phyloP scores from a whole-genome alignment of 2,888 invertebrate species.

The Uropetala carovei region DNA sequence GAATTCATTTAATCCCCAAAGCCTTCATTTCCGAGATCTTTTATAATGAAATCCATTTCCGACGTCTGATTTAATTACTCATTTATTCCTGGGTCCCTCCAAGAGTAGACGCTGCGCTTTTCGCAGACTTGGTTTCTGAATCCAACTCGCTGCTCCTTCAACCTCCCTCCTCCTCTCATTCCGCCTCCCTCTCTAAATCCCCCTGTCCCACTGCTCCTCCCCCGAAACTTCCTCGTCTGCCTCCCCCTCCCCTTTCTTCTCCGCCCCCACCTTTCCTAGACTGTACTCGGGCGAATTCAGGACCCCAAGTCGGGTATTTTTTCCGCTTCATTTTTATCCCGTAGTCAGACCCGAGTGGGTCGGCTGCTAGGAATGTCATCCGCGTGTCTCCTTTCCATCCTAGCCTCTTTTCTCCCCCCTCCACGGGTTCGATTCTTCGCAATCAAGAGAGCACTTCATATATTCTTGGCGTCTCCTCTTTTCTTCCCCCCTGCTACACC shows the following conservation, averaged over 20 bases:
- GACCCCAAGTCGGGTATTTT: neutral
- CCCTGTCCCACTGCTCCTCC: neutral
- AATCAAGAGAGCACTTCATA: constrained; percentile 40
- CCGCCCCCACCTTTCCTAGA: neutral
- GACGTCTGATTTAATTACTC: constrained; percentile 22
- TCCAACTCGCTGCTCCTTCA: neutral
- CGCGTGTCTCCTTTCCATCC: neutral
- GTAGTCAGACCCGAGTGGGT: neutral
- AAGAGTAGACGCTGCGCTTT: constrained; percentile 3
- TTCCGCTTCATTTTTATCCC: neutral
- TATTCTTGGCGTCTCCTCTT: neutral
- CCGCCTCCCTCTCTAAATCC: neutral
- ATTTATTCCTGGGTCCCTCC: constrained; percentile 17
- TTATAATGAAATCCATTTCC: constrained; percentile 38
- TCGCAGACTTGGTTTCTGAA: constrained; percentile 3
- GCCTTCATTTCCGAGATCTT: constrained; percentile 37
- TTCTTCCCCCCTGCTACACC: neutral
- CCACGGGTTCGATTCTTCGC: constrained; percentile 16
- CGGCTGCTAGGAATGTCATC: constrained; percentile 2
- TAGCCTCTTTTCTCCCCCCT: neutral
- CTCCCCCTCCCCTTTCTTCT: neutral
- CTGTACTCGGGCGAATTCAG: constrained; percentile 11
- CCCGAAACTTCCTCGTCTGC: neutral
- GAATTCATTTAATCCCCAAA: constrained; percentile 39
- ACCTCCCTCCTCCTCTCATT: neutral